Conservation (phyloP, 2,888 invertebrate genomes). For the Melanostoma mellinum region DNA sequence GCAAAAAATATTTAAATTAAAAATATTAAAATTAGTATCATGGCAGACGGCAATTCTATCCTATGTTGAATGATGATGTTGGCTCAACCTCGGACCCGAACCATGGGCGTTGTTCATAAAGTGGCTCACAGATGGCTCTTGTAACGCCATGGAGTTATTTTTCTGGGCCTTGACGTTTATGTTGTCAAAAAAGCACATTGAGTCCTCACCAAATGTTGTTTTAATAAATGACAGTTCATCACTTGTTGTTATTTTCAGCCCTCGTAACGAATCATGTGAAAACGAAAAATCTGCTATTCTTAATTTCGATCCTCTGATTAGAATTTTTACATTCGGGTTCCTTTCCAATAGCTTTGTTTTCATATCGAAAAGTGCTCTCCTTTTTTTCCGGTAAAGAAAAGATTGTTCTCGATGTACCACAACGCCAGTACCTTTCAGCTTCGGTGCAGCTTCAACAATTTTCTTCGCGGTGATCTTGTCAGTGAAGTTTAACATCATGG, state of each 20-base stretch:
- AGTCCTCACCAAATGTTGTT: background rate
- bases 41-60: background rate
- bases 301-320: background rate
- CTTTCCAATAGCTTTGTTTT: background rate
- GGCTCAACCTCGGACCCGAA: background rate
- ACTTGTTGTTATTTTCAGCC: background rate
- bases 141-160: background rate
- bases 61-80: background rate
- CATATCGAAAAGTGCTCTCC: background rate
- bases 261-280: background rate
- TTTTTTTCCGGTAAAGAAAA: background rate
- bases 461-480: background rate
- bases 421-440: background rate
- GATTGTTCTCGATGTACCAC: background rate
- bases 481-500: background rate
- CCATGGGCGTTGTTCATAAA: background rate
- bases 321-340: background rate
- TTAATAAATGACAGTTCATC: constrained; percentile 2
- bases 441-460: constrained; percentile 1
- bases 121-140: background rate
- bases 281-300: background rate
- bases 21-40: background rate
- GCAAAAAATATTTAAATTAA: background rate
- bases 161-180: background rate
- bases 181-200: background rate